A percentile compares a stretch with the other conserved stretches of the same genome.
phyloP scores from a whole-genome alignment of 2,113 vertebrate species.

The Antennarius striatus region DNA sequence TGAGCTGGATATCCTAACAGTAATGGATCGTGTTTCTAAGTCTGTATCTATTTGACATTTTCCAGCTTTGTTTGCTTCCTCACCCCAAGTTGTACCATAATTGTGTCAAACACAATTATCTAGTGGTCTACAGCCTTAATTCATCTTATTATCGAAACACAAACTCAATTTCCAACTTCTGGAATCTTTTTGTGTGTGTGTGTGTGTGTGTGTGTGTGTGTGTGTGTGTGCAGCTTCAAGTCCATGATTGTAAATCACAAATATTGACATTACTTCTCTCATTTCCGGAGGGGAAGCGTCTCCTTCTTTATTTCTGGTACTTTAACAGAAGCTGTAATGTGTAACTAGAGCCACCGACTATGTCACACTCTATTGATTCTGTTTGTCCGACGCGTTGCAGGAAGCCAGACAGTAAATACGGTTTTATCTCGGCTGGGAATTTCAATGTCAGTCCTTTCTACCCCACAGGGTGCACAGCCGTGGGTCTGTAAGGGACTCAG shows the following conservation, averaged over 20 bases:
- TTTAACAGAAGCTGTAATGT: slow-evolving; percentile 42
- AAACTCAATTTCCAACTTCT: neutral
- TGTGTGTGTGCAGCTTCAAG: neutral
- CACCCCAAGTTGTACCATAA: no score
- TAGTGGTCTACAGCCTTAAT: neutral
- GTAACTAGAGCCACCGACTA: slow-evolving; percentile 49
- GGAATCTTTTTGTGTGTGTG: neutral
- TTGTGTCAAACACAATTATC: neutral
- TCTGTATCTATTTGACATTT: no score
- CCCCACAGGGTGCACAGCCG: slow-evolving; percentile 37
- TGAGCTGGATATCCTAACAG: neutral
- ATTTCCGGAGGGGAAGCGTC: neutral
- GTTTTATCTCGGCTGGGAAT: slow-evolving; percentile 43
- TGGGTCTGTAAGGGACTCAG: slow-evolving; percentile 29
- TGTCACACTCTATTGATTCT: slow-evolving; percentile 59
- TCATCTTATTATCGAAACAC: neutral
- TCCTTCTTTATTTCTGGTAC: slow-evolving; percentile 13
- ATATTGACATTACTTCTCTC: no score
- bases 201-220: neutral
- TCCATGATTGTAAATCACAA: no score
- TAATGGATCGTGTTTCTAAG: neutral
- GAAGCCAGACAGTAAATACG: slow-evolving; percentile 37
- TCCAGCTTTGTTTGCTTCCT: no score
- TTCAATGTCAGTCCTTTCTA: slow-evolving; percentile 41
- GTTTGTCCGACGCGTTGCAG: slow-evolving; percentile 15